A percentile compares a stretch with the other conserved stretches of the same genome.
Conservation (phyloP, 1,140 invertebrate genomes). For the Sarcophaga bullata region DNA sequence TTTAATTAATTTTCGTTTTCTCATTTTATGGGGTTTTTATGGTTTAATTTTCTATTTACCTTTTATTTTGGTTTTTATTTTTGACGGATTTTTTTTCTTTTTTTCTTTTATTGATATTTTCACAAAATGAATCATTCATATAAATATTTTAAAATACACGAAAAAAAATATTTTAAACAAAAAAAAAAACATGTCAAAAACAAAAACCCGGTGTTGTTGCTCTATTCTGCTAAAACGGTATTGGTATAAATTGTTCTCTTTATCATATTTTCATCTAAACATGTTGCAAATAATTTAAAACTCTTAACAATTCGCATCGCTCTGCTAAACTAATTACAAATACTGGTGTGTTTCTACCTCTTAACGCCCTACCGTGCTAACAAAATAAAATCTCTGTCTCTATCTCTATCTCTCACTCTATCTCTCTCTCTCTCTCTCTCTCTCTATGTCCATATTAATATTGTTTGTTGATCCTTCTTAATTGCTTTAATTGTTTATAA, state of each 20-base stretch:
- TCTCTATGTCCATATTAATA: background rate
- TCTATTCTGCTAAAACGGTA: slow-evolving; percentile 39
- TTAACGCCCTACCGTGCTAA: slow-evolving; percentile 44
- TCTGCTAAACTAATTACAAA: background rate
- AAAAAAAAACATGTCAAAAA: slow-evolving; percentile 28
- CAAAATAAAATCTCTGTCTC: background rate
- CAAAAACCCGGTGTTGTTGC: slow-evolving; percentile 47
- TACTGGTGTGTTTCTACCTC: background rate
- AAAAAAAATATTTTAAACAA: slow-evolving; percentile 31
- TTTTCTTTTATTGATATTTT: slow-evolving; percentile 45
- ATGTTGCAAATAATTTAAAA: too few species aligned
- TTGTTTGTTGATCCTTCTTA: background rate
- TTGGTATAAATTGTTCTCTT: slow-evolving; percentile 29
- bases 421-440: background rate
- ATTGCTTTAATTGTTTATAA: background rate
- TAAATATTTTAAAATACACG: slow-evolving; percentile 19
- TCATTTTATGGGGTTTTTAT: slow-evolving; percentile 38
- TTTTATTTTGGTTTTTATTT: slow-evolving; percentile 43
- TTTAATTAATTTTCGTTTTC: background rate
- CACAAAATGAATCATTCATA: slow-evolving; percentile 38
- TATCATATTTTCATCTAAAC: background rate
- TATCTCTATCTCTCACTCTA: slow-evolving; percentile 37
- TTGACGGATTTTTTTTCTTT: slow-evolving; percentile 45
- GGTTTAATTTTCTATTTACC: slow-evolving; percentile 9
- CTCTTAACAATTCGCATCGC: too few species aligned